Percentiles rank a stretch among this genome's conserved stretches.
phyloP scores from a whole-genome alignment of 2,113 vertebrate genomes.

The Saimiri boliviensis region DNA sequence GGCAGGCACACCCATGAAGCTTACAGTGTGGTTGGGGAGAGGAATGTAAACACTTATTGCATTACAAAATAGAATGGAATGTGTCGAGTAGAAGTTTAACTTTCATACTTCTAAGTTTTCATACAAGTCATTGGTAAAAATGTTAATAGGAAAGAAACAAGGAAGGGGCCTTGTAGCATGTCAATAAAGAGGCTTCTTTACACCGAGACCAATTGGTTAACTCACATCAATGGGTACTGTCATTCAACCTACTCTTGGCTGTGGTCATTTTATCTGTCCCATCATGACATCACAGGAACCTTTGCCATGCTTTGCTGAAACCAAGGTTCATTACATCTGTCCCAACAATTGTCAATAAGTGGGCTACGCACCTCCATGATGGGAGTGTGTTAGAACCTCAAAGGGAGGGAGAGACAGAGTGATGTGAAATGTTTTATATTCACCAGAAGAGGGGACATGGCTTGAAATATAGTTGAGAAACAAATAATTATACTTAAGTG shows the following conservation, averaged over 20 bases:
- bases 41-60: not conserved
- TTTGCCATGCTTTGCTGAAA: conserved; percentile 23
- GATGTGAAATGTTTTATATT: not conserved
- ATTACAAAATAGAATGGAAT: not conserved
- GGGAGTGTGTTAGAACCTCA: not conserved
- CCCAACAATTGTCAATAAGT: not conserved
- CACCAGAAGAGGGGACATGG: not conserved
- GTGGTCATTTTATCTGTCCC: not conserved
- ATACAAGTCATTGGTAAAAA: not conserved
- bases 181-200: not conserved
- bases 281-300: not conserved
- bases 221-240: not conserved
- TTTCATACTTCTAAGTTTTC: not conserved
- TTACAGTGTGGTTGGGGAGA: not conserved
- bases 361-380: not conserved
- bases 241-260: not conserved
- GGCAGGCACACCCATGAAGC: not conserved
- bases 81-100: not conserved
- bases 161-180: not conserved
- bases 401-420: not conserved
- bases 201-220: not conserved
- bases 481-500: not conserved
- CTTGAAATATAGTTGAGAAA: not conserved
- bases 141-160: not conserved
- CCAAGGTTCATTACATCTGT: not conserved